Conservation (phyloP, 2,797 vertebrate genomes). For the Chelon auratus region DNA sequence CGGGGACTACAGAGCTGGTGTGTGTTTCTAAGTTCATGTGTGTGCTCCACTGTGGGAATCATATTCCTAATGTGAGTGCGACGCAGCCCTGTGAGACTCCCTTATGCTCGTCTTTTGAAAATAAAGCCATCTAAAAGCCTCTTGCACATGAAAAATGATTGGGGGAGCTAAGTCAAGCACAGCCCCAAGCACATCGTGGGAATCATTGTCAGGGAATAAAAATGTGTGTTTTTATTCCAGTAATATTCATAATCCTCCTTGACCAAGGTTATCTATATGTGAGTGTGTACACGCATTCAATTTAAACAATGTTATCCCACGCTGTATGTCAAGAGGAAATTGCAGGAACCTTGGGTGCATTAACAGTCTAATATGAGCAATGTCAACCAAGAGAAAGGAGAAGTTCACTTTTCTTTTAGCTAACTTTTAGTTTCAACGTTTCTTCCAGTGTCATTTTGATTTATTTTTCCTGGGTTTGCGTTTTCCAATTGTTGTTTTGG, state of each 20-base stretch:
- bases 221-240: conserved; percentile 38
- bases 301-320: conserved; percentile 31
- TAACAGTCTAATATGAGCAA: conserved; percentile 39
- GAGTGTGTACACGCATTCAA: conserved; percentile 7
- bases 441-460: background rate
- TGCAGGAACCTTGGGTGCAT: conserved; percentile 14
- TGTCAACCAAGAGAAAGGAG: conserved; percentile 20
- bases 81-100: conserved; percentile 62
- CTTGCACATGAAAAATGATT: conserved; percentile 52
- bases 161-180: conserved; percentile 55
- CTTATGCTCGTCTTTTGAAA: conserved; percentile 58
- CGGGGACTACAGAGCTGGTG: conserved; percentile 38
- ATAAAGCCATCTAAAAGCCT: conserved; percentile 65
- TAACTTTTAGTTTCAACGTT: conserved; percentile 25
- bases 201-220: conserved; percentile 30
- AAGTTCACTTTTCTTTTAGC: conserved; percentile 1
- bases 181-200: conserved; percentile 42
- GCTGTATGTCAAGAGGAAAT: conserved; percentile 35
- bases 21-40: conserved; percentile 52
- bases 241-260: conserved; percentile 59
- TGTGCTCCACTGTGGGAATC: conserved; percentile 50
- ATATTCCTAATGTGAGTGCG: conserved; percentile 68
- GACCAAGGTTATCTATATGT: conserved; percentile 38
- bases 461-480: conserved; percentile 15
- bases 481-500: background rate